Conservation (phyloP, 2,888 invertebrate genomes). For the Cactoblastis cactorum region DNA sequence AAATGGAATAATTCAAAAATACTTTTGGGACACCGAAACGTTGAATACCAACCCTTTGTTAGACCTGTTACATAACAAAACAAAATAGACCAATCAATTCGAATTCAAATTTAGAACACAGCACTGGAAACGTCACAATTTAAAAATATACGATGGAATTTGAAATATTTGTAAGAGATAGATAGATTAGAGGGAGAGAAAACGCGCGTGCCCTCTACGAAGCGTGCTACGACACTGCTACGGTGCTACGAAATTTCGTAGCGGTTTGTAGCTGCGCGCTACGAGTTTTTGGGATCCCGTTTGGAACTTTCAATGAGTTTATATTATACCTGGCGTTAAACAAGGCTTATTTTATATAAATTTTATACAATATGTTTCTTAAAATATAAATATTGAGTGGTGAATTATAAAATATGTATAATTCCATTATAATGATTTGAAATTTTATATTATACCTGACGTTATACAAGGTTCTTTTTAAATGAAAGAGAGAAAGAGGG, state of each 20-base stretch:
- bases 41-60: constrained; percentile 16
- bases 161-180: constrained; percentile 18
- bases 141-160: constrained; percentile 9
- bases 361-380: background rate
- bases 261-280: constrained; percentile 39
- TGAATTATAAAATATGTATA: too few relatives aligned
- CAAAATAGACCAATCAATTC: constrained; percentile 14
- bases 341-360: background rate
- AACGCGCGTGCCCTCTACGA: constrained; percentile 20
- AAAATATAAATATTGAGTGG: background rate
- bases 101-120: constrained; percentile 16
- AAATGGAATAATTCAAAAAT: background rate
- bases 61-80: constrained; percentile 37
- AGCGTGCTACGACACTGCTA: constrained; percentile 29
- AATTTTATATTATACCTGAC: background rate
- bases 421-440: too few relatives aligned
- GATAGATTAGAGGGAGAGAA: constrained; percentile 16
- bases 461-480: background rate
- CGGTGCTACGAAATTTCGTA: constrained; percentile 14
- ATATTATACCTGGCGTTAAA: background rate
- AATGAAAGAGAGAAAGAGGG: too few relatives aligned
- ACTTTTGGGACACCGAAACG: constrained; percentile 3
- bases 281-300: constrained; percentile 9
- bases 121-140: constrained; percentile 16
- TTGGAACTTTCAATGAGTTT: constrained; percentile 6